Evolutionary conservation across 2,888 invertebrate genomes (phyloP), one percentile per base, ranked within the genome.

Genomic region (Oscheius sp.): DNA sequence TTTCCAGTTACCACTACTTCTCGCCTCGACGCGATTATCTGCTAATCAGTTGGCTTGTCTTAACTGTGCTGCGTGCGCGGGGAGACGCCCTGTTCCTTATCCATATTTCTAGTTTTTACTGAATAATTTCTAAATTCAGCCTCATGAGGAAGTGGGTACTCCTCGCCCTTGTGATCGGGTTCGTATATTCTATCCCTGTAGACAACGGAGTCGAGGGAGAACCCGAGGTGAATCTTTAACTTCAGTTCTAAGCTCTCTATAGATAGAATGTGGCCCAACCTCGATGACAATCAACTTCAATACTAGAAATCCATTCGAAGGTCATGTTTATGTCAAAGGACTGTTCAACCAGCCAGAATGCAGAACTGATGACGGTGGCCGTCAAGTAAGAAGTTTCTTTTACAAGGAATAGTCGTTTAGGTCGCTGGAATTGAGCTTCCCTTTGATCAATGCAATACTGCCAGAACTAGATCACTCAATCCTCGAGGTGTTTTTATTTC

Each of bases 401-500:
- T 23, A 57, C n/a, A 2, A 45, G 17, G 15, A 33, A 57, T 3
- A 34, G 12, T 34, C 8, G 3, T 42, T 23, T 29, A 84, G 71
- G 80, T 84, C 23, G 84, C 84, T 53, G 84, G 84, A 70, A 86
- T 86, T 70, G 86, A 84, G 69, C 72, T 86, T 57, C 84, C 83
- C 31, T 86, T 86, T 73, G 75, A 83, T 25, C 29, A 25, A 6
- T 70, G 70, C 58, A 78, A 78, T 72, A 73, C 73, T 15, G 78
- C 78, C 45, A 75, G 86, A 33, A 84, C 85, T 17, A 76, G 86
- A 29, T 86, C 86, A 15, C 72, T 86, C 46, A 86, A 86, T 66
- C 86, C 86, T n/a, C 75, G 79, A 55, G 86, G 86, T 68, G 82
- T 86, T 48, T 86, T 85, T 71, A 84, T 86, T 66, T 71, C 82